Conservation (phyloP, 2,797 vertebrate species). For the Catostomus latipinnis region DNA sequence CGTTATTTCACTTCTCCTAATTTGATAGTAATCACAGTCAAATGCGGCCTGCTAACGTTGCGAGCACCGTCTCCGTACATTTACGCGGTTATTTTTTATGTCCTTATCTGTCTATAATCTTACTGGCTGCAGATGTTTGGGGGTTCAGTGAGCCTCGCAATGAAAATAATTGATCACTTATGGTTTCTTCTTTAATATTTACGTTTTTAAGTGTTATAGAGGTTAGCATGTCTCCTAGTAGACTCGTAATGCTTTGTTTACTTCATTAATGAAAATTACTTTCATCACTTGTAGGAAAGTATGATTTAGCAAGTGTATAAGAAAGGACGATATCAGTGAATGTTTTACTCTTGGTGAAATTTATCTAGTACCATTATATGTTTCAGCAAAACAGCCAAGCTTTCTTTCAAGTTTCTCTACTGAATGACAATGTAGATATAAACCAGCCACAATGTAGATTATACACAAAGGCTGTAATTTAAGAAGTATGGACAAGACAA, state of each 20-base stretch:
- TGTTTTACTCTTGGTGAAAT: neutral
- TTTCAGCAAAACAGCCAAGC: too few species aligned
- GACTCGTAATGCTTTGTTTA: constrained; percentile 12
- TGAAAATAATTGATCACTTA: neutral
- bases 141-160: too few species aligned
- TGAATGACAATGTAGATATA: neutral
- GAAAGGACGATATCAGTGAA: too few species aligned
- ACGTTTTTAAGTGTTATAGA: neutral
- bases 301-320: neutral
- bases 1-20: constrained; percentile 54
- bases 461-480: neutral
- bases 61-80: constrained; percentile 1
- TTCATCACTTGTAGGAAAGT: neutral
- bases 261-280: neutral
- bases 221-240: constrained; percentile 19
- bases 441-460: neutral
- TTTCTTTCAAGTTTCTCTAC: neutral
- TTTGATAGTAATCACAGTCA: constrained; percentile 8
- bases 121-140: neutral
- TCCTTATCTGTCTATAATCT: neutral
- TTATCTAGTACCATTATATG: neutral
- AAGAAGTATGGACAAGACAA: neutral
- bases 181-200: neutral
- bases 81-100: constrained; percentile 6
- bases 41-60: constrained; percentile 47